Evolutionary conservation across 1,140 invertebrate species (phyloP).

Genomic region (Zophobas morio): DNA sequence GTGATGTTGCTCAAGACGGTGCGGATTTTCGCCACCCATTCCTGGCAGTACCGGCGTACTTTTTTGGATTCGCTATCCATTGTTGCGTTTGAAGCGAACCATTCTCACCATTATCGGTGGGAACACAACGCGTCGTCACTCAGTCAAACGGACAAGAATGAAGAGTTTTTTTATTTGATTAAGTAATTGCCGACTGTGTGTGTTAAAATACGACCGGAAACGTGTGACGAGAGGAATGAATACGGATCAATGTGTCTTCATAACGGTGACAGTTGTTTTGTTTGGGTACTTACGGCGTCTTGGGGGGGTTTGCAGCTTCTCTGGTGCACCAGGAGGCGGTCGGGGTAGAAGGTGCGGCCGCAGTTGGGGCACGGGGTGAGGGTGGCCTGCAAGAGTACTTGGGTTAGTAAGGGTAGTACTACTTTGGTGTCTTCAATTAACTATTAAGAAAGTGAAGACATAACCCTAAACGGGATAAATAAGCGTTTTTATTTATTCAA

Average conservation of each 20-base stretch:
- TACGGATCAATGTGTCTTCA: conserved; percentile 37
- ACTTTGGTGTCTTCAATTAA: background rate
- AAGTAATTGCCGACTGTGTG: conserved; percentile 35
- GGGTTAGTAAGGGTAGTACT: background rate
- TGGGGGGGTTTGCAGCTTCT: conserved; percentile 71
- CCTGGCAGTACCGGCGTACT: background rate
- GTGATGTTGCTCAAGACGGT: conserved; percentile 60
- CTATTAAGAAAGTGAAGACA: background rate
- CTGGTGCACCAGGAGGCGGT: conserved; percentile 78
- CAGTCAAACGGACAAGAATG: conserved; percentile 3
- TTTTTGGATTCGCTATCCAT: background rate
- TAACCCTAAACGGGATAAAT: no score
- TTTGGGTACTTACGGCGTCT: conserved; percentile 20
- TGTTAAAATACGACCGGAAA: conserved; percentile 38
- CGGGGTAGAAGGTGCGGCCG: conserved; percentile 78
- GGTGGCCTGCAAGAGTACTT: conserved; percentile 64
- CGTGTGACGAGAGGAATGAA: background rate
- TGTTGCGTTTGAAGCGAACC: background rate
- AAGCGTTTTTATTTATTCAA: background rate
- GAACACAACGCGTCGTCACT: conserved; percentile 2
- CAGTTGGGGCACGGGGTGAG: conserved; percentile 79
- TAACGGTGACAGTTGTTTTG: conserved; percentile 1
- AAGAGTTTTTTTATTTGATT: conserved; percentile 15
- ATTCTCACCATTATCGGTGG: background rate
- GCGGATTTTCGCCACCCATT: conserved; percentile 2